Evolutionary conservation across 2,888 invertebrate species (phyloP), one percentile per base, ranked within the genome.

Genomic region (Megastigmus dorsalis): DNA sequence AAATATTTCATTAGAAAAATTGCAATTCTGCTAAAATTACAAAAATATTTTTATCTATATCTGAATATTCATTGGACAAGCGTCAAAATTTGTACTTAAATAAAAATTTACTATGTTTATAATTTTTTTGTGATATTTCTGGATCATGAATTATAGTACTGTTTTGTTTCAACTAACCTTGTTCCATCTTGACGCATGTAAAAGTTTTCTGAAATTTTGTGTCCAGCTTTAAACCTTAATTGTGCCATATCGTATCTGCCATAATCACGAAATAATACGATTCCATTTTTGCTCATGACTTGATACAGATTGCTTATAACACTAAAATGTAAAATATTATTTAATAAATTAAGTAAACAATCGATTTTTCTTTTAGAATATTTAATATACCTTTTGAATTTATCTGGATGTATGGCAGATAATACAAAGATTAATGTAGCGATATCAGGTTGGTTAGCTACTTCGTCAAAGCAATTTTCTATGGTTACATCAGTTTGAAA

Each of bases 181-280:
- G 98, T 99, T 0, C 98, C 98, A 91, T 99, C 99, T 88, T 98
- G 98, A 18, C 99, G 90, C 91, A 97, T 95, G 85, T 99, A 99
- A 81, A 97, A 95, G 85, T 97, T 95, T 2, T 98, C 97, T 0
- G 92, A 88, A 60, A 99, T 95, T 88, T 98, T 98, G 84, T 96
- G 94, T 0, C 97, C 98, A 0, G 96, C 92, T 77, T 95, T 95
- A 86, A 99, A 99, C 38, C 99, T 90, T 60, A 99, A 85, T 89
- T 98, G 98, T 0, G 99, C 96, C 94, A 98, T 96, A 86, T 99
- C 99, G 84, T 97, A 95, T 0, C 96, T 89, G 0, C 97, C 99
- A 88, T 99, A 99, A 88, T 99, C 99, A 76, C 99, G 89, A 79
- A 99, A 94, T 18, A 99, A 88, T 1, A 99, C 85, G 38, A 94